Evolutionary conservation across 2,797 vertebrate genomes (phyloP).

Genomic region (Chiloscyllium punctatum): DNA sequence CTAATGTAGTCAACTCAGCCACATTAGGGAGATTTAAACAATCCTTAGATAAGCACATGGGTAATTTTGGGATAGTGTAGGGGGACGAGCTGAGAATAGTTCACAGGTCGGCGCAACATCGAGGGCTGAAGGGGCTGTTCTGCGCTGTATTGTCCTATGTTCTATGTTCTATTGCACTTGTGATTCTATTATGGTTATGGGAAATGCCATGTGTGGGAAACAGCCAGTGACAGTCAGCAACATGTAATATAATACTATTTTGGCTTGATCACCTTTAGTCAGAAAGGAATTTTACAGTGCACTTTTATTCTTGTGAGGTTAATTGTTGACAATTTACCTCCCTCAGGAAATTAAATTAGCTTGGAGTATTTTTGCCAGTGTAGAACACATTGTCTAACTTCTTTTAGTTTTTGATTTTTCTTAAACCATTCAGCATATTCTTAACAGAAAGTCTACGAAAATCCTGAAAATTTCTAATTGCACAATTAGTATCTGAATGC

Average conservation of each 20-base stretch:
- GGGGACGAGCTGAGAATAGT: no score
- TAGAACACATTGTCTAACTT: neutral
- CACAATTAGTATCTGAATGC: neutral
- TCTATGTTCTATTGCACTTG: neutral
- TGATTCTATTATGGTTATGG: neutral
- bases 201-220: neutral
- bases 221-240: neutral
- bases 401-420: neutral
- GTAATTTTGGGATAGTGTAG: no score
- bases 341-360: neutral
- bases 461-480: neutral
- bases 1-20: no score
- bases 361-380: neutral
- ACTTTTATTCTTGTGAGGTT: neutral
- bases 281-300: neutral
- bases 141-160: no score
- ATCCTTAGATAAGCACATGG: no score
- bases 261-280: slow-evolving; percentile 1
- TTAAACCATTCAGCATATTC: neutral
- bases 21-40: no score
- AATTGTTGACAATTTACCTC: slow-evolving; percentile 23
- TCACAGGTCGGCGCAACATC: no score
- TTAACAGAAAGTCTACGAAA: neutral
- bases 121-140: no score
- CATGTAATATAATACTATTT: neutral